Evolutionary conservation across 1,140 invertebrate genomes (phyloP), one percentile per base, ranked within the genome.

Genomic region (Heliconius eleuchia): DNA sequence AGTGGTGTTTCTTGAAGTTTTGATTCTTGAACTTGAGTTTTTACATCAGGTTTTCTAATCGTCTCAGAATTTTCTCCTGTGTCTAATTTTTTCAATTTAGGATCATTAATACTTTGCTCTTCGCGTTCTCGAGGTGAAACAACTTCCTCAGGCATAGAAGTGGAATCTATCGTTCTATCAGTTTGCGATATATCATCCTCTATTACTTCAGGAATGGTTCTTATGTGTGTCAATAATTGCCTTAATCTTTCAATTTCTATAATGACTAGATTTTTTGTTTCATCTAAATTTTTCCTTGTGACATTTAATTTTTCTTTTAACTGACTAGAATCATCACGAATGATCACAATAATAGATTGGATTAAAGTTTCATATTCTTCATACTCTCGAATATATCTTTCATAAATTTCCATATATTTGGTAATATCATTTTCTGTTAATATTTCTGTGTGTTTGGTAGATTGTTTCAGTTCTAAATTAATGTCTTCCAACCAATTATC

Each of bases 111-210:
- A 60, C 11, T 66, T 27, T 30, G 7, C 50, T 87, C 84, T 55
- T 82, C 30, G 0, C 30, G 57, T 77, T 89, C 87, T 79, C 85
- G 87, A 34, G 92, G 91, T 42, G 88, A 80, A 73, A 91, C 92
- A 80, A 96, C 93, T 91, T 96, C 96, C 87, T 96, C 95, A 23
- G 95, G 95, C 95, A 96, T 96, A 80, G 95, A 96, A 71, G 94
- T 95, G 30, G 96, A 96, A 86, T 96, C 95, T 73, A 96, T 92
- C 23, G 96, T 96, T 80, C 95, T 95, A 84, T 96, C 95, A n/a
- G 94, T 95, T 84, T 91, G 95, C 85, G 90, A 95, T 78, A 93
- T 85, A 83, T 94, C 92, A n/a, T 94, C 92, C 71, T 95, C 91
- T 19, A 88, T 82, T 34, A 89, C 80, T 83, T 95, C 94, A 78